Evolutionary conservation across 2,888 invertebrate species (phyloP).

Genomic region (Lymantria dispar): DNA sequence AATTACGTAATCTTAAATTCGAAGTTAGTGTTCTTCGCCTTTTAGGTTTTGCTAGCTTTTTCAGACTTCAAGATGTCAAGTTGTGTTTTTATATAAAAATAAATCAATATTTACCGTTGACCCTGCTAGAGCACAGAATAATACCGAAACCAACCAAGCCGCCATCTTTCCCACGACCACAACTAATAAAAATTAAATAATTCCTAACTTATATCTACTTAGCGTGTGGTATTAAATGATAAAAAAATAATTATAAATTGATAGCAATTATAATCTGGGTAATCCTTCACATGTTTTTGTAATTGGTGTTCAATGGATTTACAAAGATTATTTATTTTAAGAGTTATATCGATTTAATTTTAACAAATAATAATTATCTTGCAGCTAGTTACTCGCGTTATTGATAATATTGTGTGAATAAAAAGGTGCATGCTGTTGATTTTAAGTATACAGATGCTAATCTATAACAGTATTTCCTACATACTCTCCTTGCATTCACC

Average conservation of each 20-base stretch:
- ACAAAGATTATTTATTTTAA: neutral
- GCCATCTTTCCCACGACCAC: constrained; percentile 22
- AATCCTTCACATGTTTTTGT: constrained; percentile 9
- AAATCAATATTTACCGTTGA: constrained; percentile 30
- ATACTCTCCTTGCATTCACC: no score
- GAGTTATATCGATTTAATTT: neutral
- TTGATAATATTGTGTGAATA: no score
- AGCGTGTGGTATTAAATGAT: constrained; percentile 23
- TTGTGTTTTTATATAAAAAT: neutral
- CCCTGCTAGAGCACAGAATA: constrained; percentile 30
- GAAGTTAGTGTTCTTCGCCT: no score
- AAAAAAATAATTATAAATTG: constrained; percentile 18
- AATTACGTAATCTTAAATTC: no score
- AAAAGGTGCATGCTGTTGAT: no score
- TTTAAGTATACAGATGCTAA: no score
- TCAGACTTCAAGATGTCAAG: no score
- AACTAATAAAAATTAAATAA: constrained; percentile 11
- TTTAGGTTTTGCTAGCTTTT: no score
- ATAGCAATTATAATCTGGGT: constrained; percentile 11
- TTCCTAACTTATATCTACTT: constrained; percentile 17
- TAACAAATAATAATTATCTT: neutral
- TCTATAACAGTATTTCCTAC: no score
- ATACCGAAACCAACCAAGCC: constrained; percentile 19
- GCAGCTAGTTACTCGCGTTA: no score
- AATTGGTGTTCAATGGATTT: neutral